Evolutionary conservation across 2,888 invertebrate genomes (phyloP), one percentile per base, ranked within the genome.

Genomic region (Nemotelus nigrinus): DNA sequence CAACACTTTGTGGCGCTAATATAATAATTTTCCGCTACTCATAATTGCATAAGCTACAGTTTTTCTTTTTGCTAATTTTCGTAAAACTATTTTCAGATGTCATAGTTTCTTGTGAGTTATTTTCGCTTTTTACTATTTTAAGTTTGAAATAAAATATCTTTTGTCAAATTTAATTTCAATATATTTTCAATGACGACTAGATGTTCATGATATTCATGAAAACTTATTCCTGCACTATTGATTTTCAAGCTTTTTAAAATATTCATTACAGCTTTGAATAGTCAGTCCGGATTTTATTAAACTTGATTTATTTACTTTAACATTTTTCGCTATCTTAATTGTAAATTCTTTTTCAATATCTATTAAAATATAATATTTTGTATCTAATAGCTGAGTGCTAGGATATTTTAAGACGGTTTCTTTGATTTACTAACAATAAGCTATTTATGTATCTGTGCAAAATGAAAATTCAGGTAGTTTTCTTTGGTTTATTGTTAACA

Each of bases 261-360:
- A 58, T n/a, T 58, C 8, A 58, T 58, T 58, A 58, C n/a, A 58
- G 58, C 58, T 25, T 58, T 58, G 0, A 58, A n/a, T 25, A n/a
- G 25, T 58, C 58, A 58, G 58, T 58, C 58, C 2, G 58, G 2
- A 58, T n/a, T 58, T 58, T n/a, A n/a, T n/a, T n/a, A n/a, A n/a
- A n/a, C 1, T n/a, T n/a, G 25, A n/a, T 4, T 58, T n/a, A 58
- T 58, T 58, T 4, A 10, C 4, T 25, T 58, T 58, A 25, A 4
- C 10, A 4, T n/a, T 58, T 4, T 58, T n/a, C 58, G 8, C 4
- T 58, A n/a, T 2, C 8, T n/a, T 58, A n/a, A 8, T 58, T 25
- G 58, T 1, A 7, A 8, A 50, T 7, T 50, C 58, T 58, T 10
- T 25, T 58, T 58, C 4, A 4, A 58, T 10, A 1, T 58, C 4